Evolutionary conservation across 2,797 vertebrate genomes (phyloP).

Genomic region (Arrhamphus sclerolepis): DNA sequence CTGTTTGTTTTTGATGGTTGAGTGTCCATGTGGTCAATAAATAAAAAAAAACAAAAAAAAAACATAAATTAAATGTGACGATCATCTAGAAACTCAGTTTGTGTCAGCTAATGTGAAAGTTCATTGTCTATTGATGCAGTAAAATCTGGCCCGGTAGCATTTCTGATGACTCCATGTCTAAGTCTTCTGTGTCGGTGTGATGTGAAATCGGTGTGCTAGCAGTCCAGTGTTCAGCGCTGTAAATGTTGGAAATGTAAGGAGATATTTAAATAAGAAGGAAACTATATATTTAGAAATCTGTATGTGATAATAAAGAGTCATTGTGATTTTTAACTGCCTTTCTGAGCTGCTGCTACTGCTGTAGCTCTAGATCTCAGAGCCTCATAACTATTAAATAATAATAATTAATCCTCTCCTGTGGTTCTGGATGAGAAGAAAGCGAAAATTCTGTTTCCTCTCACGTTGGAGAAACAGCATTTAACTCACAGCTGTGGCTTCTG

Average conservation of each 20-base stretch:
- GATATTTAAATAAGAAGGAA: constrained; percentile 42
- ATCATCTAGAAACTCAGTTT: constrained; percentile 46
- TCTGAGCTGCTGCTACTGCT: not conserved
- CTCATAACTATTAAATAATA: not conserved
- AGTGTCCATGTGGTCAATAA: constrained; percentile 60
- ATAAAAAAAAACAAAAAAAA: constrained; percentile 54
- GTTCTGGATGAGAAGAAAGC: no score
- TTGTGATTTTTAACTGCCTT: constrained; percentile 51
- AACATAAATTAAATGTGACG: constrained; percentile 56
- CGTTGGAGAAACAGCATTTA: not conserved
- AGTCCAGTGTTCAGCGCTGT: constrained; percentile 67
- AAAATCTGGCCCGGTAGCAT: constrained; percentile 53
- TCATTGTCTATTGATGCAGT: constrained; percentile 50
- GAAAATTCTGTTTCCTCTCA: not conserved
- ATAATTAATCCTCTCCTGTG: no score
- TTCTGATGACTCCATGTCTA: constrained; percentile 48
- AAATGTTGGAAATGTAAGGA: constrained; percentile 26
- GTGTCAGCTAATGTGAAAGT: constrained; percentile 50
- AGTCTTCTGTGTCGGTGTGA: constrained; percentile 59
- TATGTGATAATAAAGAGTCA: constrained; percentile 71
- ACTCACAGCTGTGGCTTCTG: constrained; percentile 28
- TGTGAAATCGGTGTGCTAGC: constrained; percentile 67
- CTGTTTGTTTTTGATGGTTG: constrained; percentile 73
- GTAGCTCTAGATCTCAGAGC: not conserved
- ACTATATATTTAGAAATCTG: constrained; percentile 57